Base-by-base conservation (phyloP, 2,113 vertebrate species). In the Dryoscopus gambensis region DNA sequence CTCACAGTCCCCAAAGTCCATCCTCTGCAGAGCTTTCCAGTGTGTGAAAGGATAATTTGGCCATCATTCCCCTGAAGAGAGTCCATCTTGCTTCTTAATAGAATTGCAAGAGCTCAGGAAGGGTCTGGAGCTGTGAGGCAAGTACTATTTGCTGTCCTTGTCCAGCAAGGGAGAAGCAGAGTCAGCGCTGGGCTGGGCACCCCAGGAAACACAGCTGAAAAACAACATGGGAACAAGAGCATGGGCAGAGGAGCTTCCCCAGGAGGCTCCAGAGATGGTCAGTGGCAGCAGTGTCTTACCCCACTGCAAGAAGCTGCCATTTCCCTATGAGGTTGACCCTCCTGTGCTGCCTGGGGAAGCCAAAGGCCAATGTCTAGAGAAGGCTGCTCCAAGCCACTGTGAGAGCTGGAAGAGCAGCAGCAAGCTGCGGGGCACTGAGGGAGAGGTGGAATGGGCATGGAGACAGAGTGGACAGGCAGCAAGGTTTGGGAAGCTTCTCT, bases 341-440 rank as follows among this genome's bases (percentile, higher is more conserved):
- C 39, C 21, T 5, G 0, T 9, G 25, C 44, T 5, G 7, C 14
- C 15, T 1, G 0, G 13, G 18, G n/a, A 85, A 35, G 37, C 13
- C 47, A 52, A 62, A 39, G 28, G 46, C 31, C 1, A 0, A 11
- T 10, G 16, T 25, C 64, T 28, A 53, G 30, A 74, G 39, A 67
- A 84, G 40, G 35, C 40, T 59, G 33, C 47, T 55, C 53, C 1
- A 2, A 65, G 73, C 21, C 52, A 14, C 18, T 25, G 28, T 0
- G 1, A 52, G 62, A 83, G 57, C 40, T 55, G 53, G 27, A 37
- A n/a, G 35, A 69, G 60, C 39, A 91, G 77, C 77, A 81, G 28
- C 0, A 2, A 81, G 57, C 1, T 2, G 60, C 7, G 24, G 16
- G 52, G 39, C 50, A 25, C 15, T 1, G 13, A 76, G 19, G 35